Evolutionary conservation across 2,888 invertebrate genomes (phyloP).

Genomic region (Cordylochernes scorpioides): DNA sequence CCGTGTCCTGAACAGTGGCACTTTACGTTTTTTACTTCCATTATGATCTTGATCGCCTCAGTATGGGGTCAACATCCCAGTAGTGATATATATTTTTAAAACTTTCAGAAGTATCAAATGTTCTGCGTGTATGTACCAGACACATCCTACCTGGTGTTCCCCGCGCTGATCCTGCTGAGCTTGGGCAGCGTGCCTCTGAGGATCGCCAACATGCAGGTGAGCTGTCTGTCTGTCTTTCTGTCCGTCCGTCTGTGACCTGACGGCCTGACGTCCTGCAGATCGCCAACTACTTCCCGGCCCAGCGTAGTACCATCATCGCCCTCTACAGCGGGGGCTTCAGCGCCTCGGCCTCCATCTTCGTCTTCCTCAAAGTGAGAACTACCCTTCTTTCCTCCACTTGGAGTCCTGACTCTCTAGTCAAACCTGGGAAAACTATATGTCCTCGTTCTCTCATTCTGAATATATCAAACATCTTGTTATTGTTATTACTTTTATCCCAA

Average conservation of each 20-base stretch:
- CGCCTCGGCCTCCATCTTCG: constrained; percentile 14
- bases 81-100: too few relatives aligned
- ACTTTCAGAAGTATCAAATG: too few relatives aligned
- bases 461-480: too few relatives aligned
- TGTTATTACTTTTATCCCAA: too few relatives aligned
- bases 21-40: too few relatives aligned
- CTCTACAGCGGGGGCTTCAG: constrained; percentile 14
- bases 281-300: constrained; percentile 12
- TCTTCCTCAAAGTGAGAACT: constrained; percentile 8
- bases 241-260: background rate
- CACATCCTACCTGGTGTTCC: constrained; percentile 12
- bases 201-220: constrained; percentile 14
- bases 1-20: too few relatives aligned
- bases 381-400: background rate
- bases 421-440: too few relatives aligned
- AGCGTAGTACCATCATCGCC: constrained; percentile 13
- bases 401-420: too few relatives aligned
- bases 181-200: constrained; percentile 14
- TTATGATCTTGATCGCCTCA: too few relatives aligned
- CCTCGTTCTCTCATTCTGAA: too few relatives aligned
- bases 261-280: constrained; percentile 5
- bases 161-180: constrained; percentile 11
- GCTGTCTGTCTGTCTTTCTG: background rate
- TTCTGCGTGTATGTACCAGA: constrained; percentile 8
- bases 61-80: too few relatives aligned